phyloP scores from a whole-genome alignment of 30 jellyfish, hydroid and myxozoan species.

The Phacellophora camtschatica region DNA sequence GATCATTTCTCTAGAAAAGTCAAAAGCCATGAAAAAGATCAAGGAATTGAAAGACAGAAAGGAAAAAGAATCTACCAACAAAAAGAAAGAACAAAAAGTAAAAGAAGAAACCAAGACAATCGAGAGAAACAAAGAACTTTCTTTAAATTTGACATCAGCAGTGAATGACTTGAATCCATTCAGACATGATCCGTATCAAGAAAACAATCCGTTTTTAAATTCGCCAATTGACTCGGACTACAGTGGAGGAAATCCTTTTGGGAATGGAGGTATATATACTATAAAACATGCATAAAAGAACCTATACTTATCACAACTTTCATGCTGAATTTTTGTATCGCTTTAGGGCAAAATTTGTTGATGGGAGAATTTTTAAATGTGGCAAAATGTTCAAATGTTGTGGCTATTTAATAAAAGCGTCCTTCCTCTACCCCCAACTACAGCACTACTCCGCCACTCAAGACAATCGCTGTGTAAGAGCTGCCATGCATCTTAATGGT shows the following conservation, averaged over 20 bases:
- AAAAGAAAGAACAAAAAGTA: neutral
- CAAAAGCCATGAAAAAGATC: conserved; percentile 85
- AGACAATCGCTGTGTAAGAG: too few species aligned
- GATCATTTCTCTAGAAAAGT: conserved; percentile 68
- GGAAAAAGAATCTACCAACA: conserved; percentile 15
- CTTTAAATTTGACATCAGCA: neutral
- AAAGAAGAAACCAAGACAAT: neutral
- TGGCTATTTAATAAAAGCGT: too few species aligned
- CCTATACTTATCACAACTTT: too few species aligned
- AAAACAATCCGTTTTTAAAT: conserved; percentile 68
- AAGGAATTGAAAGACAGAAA: conserved; percentile 68
- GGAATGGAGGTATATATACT: conserved; percentile 43
- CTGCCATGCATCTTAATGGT: too few species aligned
- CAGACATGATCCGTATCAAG: conserved; percentile 31
- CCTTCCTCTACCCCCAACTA: too few species aligned
- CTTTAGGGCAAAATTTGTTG: too few species aligned
- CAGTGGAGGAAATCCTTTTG: conserved; percentile 63
- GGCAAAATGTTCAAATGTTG: too few species aligned
- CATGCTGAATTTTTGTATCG: too few species aligned
- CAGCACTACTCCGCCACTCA: too few species aligned
- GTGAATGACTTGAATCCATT: conserved; percentile 49
- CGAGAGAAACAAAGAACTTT: neutral
- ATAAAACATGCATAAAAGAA: too few species aligned
- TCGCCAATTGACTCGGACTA: conserved; percentile 50
- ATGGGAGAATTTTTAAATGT: too few species aligned